These are phyloP conservation scores for Cnemophilus loriae DNA, from an alignment of 2,113 vertebrate genomes.

Conservation along the genomic window DNA sequence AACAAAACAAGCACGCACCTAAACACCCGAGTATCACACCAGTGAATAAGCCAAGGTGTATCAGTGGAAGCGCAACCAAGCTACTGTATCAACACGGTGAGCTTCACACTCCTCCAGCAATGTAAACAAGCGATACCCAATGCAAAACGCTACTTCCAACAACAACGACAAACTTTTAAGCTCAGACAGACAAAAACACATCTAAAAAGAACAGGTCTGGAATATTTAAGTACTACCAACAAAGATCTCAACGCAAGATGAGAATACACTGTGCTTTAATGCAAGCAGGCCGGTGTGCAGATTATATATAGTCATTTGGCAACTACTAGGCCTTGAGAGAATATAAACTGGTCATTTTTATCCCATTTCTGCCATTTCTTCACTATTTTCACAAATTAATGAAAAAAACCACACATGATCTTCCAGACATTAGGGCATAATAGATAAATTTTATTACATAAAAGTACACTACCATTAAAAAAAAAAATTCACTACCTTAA, in stretches of 20 bases:
- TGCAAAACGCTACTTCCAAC: neutral
- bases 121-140: accelerated
- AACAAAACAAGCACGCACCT: neutral
- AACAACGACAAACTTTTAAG: neutral
- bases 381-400: neutral
- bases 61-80: neutral
- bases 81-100: accelerated
- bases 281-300: neutral
- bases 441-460: neutral
- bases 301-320: accelerated
- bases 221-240: neutral
- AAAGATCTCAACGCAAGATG: neutral
- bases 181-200: neutral
- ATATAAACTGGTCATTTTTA: neutral
- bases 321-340: neutral
- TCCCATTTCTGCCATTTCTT: neutral
- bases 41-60: neutral
- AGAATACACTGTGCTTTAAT: neutral
- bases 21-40: accelerated
- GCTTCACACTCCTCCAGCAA: too few relatives aligned
- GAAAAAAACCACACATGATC: neutral
- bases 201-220: neutral
- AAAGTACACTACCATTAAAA: neutral
- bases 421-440: neutral
- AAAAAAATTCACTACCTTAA: neutral